phyloP scores from a whole-genome alignment of 2,113 vertebrate genomes.

The Sander vitreus region DNA sequence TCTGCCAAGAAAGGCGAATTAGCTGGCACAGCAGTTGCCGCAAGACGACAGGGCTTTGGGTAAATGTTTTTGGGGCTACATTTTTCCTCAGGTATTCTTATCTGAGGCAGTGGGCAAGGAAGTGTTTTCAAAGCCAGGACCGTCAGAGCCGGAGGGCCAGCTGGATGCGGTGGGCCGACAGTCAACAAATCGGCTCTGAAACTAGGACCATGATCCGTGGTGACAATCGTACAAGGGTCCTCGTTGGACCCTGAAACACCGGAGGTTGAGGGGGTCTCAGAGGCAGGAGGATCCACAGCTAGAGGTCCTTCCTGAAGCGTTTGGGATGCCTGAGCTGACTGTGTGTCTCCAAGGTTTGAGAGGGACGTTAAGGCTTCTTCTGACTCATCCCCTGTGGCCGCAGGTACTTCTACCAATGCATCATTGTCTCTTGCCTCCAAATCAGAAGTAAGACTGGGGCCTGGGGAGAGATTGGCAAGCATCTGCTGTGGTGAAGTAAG shows the following conservation, averaged over 20 bases:
- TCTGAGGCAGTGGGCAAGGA: background rate
- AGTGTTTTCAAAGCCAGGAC: background rate
- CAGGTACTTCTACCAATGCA: background rate
- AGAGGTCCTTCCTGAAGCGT: background rate
- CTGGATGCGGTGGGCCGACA: background rate
- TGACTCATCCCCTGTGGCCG: background rate
- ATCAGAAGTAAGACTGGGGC: background rate
- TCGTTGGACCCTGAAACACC: background rate
- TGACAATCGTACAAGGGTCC: background rate
- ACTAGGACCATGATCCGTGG: background rate
- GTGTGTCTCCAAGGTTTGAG: background rate
- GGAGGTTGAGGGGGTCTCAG: background rate
- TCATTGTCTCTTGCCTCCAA: background rate
- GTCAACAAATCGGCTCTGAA: background rate
- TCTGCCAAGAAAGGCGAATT: background rate
- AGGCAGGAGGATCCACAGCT: background rate
- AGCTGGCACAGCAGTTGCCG: background rate
- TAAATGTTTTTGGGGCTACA: background rate
- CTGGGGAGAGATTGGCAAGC: accelerated
- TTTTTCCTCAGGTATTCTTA: background rate
- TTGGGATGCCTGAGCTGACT: background rate
- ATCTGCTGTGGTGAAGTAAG: background rate
- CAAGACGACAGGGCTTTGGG: too few species aligned
- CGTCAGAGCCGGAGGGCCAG: background rate
- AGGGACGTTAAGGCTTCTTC: background rate